These are phyloP conservation scores for Lasioglossum oenotherae DNA, from an alignment of 2,888 invertebrate species.

Conservation along the genomic window DNA sequence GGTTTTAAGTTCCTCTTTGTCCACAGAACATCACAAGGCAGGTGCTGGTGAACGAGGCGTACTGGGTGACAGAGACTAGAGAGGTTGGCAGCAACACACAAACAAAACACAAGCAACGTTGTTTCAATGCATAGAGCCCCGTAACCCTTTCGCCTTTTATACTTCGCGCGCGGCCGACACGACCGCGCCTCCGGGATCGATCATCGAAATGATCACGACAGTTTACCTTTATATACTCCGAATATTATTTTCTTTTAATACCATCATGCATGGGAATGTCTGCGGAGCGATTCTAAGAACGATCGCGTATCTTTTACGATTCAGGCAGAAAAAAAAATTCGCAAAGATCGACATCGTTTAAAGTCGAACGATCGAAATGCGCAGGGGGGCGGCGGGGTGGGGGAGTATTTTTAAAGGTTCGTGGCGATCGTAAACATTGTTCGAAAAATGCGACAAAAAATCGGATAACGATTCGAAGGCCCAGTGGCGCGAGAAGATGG, in stretches of 20 bases:
- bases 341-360: neutral
- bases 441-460: neutral
- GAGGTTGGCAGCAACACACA: constrained; percentile 90
- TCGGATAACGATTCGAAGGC: neutral
- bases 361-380: neutral
- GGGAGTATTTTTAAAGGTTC: neutral
- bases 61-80: constrained; percentile 96
- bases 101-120: constrained; percentile 77
- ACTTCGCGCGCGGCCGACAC: constrained; percentile 39
- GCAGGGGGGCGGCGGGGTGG: no score
- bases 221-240: neutral
- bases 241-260: neutral
- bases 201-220: neutral
- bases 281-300: neutral
- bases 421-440: neutral
- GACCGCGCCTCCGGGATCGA: constrained; percentile 5
- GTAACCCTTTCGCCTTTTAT: constrained; percentile 65
- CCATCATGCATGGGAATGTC: neutral
- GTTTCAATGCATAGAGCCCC: constrained; percentile 81
- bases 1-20: constrained; percentile 85
- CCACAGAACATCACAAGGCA: constrained; percentile 98
- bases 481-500: constrained; percentile 3
- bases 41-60: constrained; percentile 97
- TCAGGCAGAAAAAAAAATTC: neutral
- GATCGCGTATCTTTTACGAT: neutral